Evolutionary conservation across 1,140 invertebrate genomes (phyloP).

Genomic region (Pentalonia nigronervosa): DNA sequence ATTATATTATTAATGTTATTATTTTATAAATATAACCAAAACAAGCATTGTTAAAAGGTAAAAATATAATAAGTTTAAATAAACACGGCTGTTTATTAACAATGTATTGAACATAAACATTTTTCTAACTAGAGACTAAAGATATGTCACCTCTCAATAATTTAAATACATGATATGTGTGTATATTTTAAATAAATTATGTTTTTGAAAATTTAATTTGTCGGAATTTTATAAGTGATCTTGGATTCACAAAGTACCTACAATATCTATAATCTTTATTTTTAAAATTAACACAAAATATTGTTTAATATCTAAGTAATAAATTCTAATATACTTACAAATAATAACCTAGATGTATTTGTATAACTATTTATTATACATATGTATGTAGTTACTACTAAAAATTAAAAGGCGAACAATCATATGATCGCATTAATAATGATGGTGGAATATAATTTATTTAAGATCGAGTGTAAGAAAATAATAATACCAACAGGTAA

Average conservation of each 20-base stretch:
- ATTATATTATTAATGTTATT: too few relatives aligned
- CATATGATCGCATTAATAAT: background rate
- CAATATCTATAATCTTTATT: background rate
- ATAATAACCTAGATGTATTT: too few relatives aligned
- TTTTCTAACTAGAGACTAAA: too few relatives aligned
- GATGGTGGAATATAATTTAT: background rate
- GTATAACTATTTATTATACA: too few relatives aligned
- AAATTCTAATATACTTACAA: too few relatives aligned
- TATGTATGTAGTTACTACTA: too few relatives aligned
- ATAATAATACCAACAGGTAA: background rate
- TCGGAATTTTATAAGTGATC: background rate
- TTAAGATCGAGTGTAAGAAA: background rate
- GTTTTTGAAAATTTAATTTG: background rate
- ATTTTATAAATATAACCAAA: background rate
- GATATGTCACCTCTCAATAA: too few relatives aligned
- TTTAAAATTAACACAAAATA: background rate
- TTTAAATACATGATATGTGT: too few relatives aligned
- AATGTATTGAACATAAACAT: too few relatives aligned
- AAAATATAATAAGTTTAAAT: background rate
- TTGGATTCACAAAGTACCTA: background rate
- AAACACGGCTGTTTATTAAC: background rate
- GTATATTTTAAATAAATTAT: too few relatives aligned
- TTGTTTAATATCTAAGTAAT: too few relatives aligned
- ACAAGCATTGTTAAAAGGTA: background rate
- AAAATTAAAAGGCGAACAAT: too few relatives aligned